Base-by-base conservation (phyloP, 2,888 invertebrate species). In the Meliscaeva auricollis region DNA sequence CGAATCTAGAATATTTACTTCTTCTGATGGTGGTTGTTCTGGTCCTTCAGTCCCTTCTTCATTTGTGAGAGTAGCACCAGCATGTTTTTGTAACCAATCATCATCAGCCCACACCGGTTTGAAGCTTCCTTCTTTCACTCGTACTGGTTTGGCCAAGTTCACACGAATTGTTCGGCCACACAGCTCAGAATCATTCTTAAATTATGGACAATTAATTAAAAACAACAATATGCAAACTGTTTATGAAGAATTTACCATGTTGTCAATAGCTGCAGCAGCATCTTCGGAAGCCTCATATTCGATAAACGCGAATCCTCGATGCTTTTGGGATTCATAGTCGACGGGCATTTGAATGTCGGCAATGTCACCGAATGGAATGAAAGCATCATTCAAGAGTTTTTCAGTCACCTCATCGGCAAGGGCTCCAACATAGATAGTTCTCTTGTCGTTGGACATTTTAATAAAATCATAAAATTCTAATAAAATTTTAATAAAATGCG, bases 91-190 rank as follows among this genome's bases (percentile, higher is more conserved):
- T n/a, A 99, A 92, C 99, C 99, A 99, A 66, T 95, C 94, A 91
- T 99, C 99, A 90, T 99, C 99, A 0, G 98, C 97, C 99, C 99
- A 99, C 2, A 99, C 98, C 1, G 98, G 97, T 87, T 97, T 94
- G 0, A 97, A 96, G 8, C 97, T 98, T 26, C 98, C 98, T 93
- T 99, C 99, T 91, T 98, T 98, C 70, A 98, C 96, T 88, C 97
- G 96, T 91, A 98, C 98, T 3, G 99, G 99, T 89, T 98, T 98
- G 3, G 99, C 99, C 88, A 99, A 94, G 92, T 99, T 99, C 0
- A 98, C 98, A 88, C 98, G 94, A 88, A 99, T 96, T 41, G 99
- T 99, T 87, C 98, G 94, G 0, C 99, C 99, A 93, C 98, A 99
- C 46, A 99, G 93, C 92, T 99, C 99, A 0, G 98, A 97, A 91